Percentiles rank a stretch among this genome's conserved stretches.
phyloP scores from a whole-genome alignment of 1,140 invertebrate species.

The Drosophila quadrilineata region DNA sequence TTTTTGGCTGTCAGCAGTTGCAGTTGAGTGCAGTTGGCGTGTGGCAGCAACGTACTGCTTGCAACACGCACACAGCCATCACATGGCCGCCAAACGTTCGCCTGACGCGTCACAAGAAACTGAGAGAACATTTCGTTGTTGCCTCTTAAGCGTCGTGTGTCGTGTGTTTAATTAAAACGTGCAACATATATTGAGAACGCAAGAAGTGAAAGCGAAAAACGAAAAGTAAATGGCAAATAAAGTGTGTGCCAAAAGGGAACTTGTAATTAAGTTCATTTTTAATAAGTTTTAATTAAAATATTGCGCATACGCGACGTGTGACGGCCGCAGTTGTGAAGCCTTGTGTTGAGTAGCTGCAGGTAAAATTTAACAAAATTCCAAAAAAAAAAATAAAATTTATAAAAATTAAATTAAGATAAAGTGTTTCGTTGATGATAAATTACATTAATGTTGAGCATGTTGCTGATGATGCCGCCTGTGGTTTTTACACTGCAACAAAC shows the following conservation, averaged over 20 bases:
- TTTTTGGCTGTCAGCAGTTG: constrained; percentile 27
- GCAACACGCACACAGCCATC: constrained; percentile 38
- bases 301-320: constrained; percentile 23
- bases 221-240: neutral
- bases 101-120: constrained; percentile 60
- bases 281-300: constrained; percentile 65
- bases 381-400: too few relatives aligned
- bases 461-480: too few relatives aligned
- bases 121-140: neutral
- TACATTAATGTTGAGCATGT: too few relatives aligned
- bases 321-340: neutral
- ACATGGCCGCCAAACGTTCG: constrained; percentile 65
- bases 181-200: constrained; percentile 22
- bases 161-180: constrained; percentile 73
- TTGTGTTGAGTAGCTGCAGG: too few relatives aligned
- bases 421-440: too few relatives aligned
- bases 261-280: too few relatives aligned
- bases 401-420: too few relatives aligned
- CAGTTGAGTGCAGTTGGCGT: constrained; percentile 43
- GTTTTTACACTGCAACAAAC: too few relatives aligned
- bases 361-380: too few relatives aligned
- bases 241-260: too few relatives aligned
- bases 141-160: constrained; percentile 27
- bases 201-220: neutral
- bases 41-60: constrained; percentile 9